phyloP scores from a whole-genome alignment of 2,113 vertebrate species.

The Tychaedon coryphoeus region DNA sequence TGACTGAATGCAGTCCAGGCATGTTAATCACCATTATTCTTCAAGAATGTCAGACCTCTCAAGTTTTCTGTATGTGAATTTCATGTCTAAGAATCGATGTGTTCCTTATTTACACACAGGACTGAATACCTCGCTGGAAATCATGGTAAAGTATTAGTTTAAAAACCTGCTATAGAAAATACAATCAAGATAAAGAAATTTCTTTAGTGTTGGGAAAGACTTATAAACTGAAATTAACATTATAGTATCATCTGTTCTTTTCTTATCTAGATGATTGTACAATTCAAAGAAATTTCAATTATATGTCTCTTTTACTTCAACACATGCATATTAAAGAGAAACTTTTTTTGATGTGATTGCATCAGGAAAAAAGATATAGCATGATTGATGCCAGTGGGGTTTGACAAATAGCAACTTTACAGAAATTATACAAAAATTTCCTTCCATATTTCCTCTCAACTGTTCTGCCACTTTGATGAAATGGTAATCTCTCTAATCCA shows the following conservation, averaged over 20 bases:
- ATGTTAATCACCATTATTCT: constrained; percentile 16
- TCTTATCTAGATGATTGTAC: neutral
- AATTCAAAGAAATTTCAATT: neutral
- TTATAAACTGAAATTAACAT: neutral
- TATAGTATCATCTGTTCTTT: neutral
- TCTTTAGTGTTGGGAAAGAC: neutral
- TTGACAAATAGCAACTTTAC: constrained; percentile 27
- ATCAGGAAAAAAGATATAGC: neutral
- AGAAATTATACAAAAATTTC: constrained; percentile 51
- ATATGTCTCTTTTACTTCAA: neutral
- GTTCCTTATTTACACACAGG: neutral
- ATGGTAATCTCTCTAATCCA: constrained; percentile 49
- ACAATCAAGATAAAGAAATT: neutral
- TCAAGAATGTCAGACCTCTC: neutral
- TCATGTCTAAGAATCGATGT: neutral
- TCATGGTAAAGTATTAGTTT: neutral
- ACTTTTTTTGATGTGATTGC: constrained; percentile 2
- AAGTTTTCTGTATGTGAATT: neutral
- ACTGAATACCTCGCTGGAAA: neutral
- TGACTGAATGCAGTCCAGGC: neutral
- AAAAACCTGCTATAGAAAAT: neutral
- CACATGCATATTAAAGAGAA: constrained; percentile 5
- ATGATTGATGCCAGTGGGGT: constrained; percentile 1
- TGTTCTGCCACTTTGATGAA: constrained; percentile 53
- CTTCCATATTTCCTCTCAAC: constrained; percentile 38